Base-by-base conservation (phyloP, 2,888 invertebrate genomes). In the Spodoptera littoralis region DNA sequence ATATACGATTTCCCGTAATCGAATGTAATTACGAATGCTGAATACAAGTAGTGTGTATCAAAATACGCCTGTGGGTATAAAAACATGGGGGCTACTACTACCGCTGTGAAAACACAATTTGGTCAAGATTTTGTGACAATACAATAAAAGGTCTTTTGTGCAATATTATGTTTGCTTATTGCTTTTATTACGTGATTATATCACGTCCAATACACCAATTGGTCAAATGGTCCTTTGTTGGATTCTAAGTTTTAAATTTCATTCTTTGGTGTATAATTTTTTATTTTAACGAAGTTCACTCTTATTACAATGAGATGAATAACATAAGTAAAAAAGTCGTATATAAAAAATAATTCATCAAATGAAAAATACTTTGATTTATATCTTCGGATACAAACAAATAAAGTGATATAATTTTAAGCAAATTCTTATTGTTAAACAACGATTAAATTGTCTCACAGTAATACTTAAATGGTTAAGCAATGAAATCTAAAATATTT, bases 1-100 rank as follows among this genome's bases (percentile, higher is more conserved):
- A 70, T 68, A 81, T 83, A 80, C 74, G 79, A 66, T 57, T 52
- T 59, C 64, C 65, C 65, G 75, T 84, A 82, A 88, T 86, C 84
- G 82, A 85, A 85, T 87, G 88, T 88, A 88, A 90, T 89, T 88
- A 85, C 86, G 68, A 78, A 78, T 83, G 58, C 76, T 83, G 79
- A 83, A 85, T 84, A 82, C 79, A 77, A 77, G 84, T 81, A 70
- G 83, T 80, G 80, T 87, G 84, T 88, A 86, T 74, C 82, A 86
- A 88, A 90, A 88, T 81, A 86, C 76, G 83, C 86, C 85, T 65
- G 76, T 80, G 84, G 84, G 76, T 83, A 84, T 64, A 85, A 87
- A 89, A 90, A 91, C 88, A 89, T 74, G 77, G 84, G 91, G 88
- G 83, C 6, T 9, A 36, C 30, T 9, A 6, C 30, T 66, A 56